Evolutionary conservation across 2,113 vertebrate genomes (phyloP), one percentile per base, ranked within the genome.

Genomic region (Apteryx mantelli): DNA sequence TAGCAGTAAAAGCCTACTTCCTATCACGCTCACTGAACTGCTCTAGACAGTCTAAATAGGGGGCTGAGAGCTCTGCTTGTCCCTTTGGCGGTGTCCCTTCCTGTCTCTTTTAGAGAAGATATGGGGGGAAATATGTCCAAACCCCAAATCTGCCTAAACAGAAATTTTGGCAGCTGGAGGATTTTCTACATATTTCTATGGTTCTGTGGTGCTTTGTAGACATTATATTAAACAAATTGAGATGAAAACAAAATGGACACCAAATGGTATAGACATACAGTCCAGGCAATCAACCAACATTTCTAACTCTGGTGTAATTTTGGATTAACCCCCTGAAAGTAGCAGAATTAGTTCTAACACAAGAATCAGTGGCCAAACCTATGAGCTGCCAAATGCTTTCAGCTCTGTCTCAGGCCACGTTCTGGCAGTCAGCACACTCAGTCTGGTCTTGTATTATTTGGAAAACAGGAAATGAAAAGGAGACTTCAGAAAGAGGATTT

Each of bases 401-500:
- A 0, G 24, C 65, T 88, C 44, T 64, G 44, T 74, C 73, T 88
- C 26, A 48, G 58, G 28, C 16, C 34, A 55, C 13, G 4, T 60
- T 89, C 69, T 92, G 82, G 69, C 50, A 86, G 25, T 58, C 48
- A 65, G 44, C 12, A 50, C 82, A 76, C 75, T 83, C 85, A 86
- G 36, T 34, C 53, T 88, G 32, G 28, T 71, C 52, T 55, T 64
- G 50, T 28, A 38, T 58, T 91, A 69, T 80, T 79, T 77, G 28
- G 76, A 95, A 96, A 97, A 95, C 93, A 97, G 97, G 96, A 97
- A 97, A 92, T 55, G 70, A 84, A 92, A 95, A 93, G 71, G 78
- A 88, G 93, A 97, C 93, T 95, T 97, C 91, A 79, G 80, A 88
- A 92, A 93, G 78, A 91, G 89, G 87, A 97, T 96, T 96, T 98